phyloP scores from a whole-genome alignment of 2,888 invertebrate species.

The Aphodius sticticus region DNA sequence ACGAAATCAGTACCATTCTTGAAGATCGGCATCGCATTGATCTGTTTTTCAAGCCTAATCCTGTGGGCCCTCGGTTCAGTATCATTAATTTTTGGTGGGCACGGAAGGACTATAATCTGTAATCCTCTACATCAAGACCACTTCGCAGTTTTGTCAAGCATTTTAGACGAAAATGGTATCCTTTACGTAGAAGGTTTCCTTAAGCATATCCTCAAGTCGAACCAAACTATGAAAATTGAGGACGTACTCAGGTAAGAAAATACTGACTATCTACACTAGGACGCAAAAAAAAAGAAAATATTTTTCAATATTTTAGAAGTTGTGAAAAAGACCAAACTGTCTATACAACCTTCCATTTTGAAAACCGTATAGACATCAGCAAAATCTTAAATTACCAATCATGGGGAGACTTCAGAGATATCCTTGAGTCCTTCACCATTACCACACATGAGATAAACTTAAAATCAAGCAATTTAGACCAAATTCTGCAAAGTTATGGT shows the following conservation, averaged over 20 bases:
- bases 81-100: conserved; percentile 31
- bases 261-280: neutral
- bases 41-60: conserved; percentile 19
- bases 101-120: conserved; percentile 31
- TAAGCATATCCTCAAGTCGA: conserved; percentile 24
- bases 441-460: conserved; percentile 13
- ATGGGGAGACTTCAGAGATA: conserved; percentile 29
- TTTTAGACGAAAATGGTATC: conserved; percentile 31
- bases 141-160: conserved; percentile 27
- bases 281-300: neutral
- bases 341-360: conserved; percentile 31
- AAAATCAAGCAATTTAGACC: conserved; percentile 25
- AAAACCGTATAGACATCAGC: conserved; percentile 27
- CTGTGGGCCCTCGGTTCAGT: conserved; percentile 31
- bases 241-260: conserved; percentile 27
- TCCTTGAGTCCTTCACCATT: conserved; percentile 22
- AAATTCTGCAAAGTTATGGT: neutral
- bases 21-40: conserved; percentile 21
- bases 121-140: conserved; percentile 30
- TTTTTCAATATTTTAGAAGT: conserved; percentile 26
- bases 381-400: conserved; percentile 32
- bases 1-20: conserved; percentile 27
- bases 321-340: conserved; percentile 32
- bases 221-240: conserved; percentile 29
- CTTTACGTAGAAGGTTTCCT: conserved; percentile 31